Evolutionary conservation across 2,113 vertebrate genomes (phyloP).

Genomic region (Empidonax traillii): DNA sequence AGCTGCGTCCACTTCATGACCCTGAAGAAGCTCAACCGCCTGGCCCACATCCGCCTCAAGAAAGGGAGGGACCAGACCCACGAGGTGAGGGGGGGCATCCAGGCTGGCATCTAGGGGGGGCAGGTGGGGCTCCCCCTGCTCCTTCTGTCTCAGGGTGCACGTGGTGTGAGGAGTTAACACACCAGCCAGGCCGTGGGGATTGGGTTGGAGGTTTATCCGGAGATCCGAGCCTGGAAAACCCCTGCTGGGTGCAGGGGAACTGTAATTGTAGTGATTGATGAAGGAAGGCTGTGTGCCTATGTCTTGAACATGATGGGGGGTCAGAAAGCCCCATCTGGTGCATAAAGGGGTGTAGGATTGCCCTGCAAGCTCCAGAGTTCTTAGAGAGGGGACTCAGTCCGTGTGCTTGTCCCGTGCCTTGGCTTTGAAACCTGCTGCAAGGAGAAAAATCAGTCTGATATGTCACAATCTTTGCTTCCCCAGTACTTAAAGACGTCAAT

Average conservation of each 20-base stretch:
- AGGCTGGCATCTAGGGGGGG: accelerated
- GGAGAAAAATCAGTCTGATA: too few species aligned
- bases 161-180: neutral
- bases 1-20: conserved; percentile 96
- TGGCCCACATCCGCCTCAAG: conserved; percentile 96
- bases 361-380: neutral
- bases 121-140: accelerated
- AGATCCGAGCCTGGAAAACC: accelerated
- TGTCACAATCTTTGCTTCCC: neutral
- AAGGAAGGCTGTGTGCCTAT: neutral
- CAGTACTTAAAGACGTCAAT: neutral
- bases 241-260: neutral
- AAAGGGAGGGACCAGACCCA: conserved; percentile 95
- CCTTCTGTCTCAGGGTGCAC: accelerated
- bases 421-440: neutral
- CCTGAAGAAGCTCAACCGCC: conserved; percentile 94
- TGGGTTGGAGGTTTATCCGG: neutral
- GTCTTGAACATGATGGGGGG: accelerated
- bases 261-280: accelerated
- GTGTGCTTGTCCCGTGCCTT: neutral
- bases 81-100: conserved; percentile 74
- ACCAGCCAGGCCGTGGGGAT: accelerated
- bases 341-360: accelerated
- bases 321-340: neutral
- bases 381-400: neutral